Evolutionary conservation across 2,113 vertebrate species (phyloP).

Genomic region (Rattus rattus): DNA sequence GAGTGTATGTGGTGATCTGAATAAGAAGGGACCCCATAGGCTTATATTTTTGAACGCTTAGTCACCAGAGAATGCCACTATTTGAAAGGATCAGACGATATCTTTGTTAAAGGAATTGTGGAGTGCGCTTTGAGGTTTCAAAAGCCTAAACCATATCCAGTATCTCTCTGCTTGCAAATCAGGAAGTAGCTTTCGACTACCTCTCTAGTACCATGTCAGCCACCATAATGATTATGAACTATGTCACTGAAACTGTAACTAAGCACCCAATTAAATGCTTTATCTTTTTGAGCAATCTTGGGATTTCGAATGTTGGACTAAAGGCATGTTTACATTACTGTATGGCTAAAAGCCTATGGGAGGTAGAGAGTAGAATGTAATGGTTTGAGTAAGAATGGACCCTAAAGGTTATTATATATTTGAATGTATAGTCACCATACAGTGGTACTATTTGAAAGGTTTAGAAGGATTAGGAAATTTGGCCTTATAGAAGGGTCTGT

Average conservation of each 20-base stretch:
- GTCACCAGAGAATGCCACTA: no score
- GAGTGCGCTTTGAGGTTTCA: not conserved
- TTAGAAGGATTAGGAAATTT: not conserved
- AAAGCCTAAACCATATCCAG: not conserved
- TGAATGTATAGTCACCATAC: not conserved
- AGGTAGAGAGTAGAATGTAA: not conserved
- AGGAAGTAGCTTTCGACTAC: not conserved
- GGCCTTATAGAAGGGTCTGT: not conserved
- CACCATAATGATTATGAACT: not conserved
- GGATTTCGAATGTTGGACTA: not conserved
- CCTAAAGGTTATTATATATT: no score
- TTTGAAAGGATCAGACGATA: not conserved
- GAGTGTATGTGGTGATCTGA: not conserved
- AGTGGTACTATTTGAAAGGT: not conserved
- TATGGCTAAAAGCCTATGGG: not conserved
- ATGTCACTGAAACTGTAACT: not conserved
- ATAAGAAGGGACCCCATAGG: not conserved
- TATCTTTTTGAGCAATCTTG: not conserved
- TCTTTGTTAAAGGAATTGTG: not conserved
- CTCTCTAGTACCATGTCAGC: not conserved
- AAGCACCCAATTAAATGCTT: no score
- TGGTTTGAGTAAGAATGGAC: not conserved
- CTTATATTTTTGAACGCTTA: not conserved
- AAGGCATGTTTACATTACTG: not conserved
- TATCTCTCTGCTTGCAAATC: not conserved